phyloP scores from a whole-genome alignment of 2,113 vertebrate genomes.

The Anhinga rufa region DNA sequence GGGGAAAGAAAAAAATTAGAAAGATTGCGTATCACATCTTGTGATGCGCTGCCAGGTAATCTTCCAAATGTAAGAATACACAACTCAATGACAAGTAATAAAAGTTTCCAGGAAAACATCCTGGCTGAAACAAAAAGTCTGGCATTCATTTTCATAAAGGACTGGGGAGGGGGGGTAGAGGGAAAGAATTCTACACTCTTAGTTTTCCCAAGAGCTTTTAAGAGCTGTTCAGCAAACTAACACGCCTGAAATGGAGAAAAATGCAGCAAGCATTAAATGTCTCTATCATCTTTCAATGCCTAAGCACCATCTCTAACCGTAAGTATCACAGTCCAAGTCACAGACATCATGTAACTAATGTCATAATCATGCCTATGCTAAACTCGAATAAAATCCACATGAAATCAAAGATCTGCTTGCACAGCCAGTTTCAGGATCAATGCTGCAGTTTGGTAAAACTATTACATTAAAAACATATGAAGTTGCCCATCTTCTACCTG shows the following conservation, averaged over 20 bases:
- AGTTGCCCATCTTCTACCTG: constrained; percentile 74
- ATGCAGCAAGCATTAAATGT: not conserved
- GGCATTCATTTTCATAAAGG: not conserved
- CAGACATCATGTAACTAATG: not conserved
- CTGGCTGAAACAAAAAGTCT: not conserved
- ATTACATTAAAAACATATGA: not conserved
- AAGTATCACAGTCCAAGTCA: not conserved
- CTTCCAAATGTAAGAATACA: constrained; percentile 52
- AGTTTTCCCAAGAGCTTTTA: not conserved
- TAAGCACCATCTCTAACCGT: not conserved
- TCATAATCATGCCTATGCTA: not conserved
- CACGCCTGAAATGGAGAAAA: not conserved
- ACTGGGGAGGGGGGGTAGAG: not conserved
- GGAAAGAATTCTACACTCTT: not conserved
- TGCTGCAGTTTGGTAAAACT: not conserved
- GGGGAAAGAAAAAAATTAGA: not conserved
- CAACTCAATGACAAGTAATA: constrained; percentile 6
- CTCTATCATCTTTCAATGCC: not conserved
- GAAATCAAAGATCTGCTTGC: not conserved
- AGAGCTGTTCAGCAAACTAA: not conserved
- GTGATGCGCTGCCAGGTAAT: constrained; percentile 1
- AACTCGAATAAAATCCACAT: not conserved
- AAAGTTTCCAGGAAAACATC: constrained; percentile 21
- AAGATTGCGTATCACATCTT: not conserved
- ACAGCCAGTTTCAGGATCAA: not conserved